These are phyloP conservation scores for Drosophila rhopaloa DNA, from an alignment of 1,140 invertebrate genomes.

Conservation along the genomic window DNA sequence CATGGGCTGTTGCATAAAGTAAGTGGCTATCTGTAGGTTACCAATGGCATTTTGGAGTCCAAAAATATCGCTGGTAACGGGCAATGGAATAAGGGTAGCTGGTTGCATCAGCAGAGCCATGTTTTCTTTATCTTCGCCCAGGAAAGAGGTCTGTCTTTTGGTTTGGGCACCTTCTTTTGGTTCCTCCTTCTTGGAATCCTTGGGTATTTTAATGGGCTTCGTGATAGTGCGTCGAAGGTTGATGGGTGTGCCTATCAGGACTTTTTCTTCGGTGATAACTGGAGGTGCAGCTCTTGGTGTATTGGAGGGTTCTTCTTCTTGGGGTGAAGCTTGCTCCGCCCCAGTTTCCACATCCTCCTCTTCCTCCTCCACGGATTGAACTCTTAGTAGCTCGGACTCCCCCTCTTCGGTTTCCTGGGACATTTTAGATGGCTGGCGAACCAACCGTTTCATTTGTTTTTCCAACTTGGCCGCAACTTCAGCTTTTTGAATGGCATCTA, in stretches of 20 bases:
- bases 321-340: not conserved
- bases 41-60: conserved; percentile 79
- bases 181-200: conserved; percentile 11
- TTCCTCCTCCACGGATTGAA: conserved; percentile 63
- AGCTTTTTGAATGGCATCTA: conserved; percentile 86
- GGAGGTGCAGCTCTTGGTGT: conserved; percentile 33
- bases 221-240: conserved; percentile 75
- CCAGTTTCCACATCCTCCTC: conserved; percentile 8
- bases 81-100: conserved; percentile 83
- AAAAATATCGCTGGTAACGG: conserved; percentile 79
- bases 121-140: conserved; percentile 64
- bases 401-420: conserved; percentile 17
- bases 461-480: conserved; percentile 85
- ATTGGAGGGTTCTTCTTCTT: conserved; percentile 6
- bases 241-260: conserved; percentile 81
- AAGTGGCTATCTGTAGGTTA: conserved; percentile 80
- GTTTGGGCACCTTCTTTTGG: conserved; percentile 1
- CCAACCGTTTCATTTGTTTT: conserved; percentile 83
- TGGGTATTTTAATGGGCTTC: conserved; percentile 63
- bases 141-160: conserved; percentile 7
- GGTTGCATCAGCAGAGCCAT: conserved; percentile 84
- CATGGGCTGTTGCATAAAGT: conserved; percentile 72
- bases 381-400: conserved; percentile 42
- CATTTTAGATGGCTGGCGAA: conserved; percentile 15
- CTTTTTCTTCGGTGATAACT: conserved; percentile 67